Percentiles rank a stretch among this genome's conserved stretches.
Conservation (phyloP, 2,113 vertebrate genomes). For the Aspiorhynchus laticeps region DNA sequence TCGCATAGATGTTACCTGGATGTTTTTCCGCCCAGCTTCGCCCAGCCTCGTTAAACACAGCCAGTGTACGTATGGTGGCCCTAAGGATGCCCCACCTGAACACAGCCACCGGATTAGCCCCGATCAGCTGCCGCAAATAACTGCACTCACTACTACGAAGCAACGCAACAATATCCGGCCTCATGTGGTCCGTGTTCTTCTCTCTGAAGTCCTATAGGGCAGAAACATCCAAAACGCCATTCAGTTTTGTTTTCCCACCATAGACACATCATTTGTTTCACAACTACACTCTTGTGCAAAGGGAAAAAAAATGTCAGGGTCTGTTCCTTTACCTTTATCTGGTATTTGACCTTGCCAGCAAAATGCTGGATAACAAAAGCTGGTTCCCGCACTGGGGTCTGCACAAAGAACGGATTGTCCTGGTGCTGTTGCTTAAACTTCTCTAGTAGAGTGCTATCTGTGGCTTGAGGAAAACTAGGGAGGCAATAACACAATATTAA, state of each 20-base stretch:
- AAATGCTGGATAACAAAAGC: conserved; percentile 91
- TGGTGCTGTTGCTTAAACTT: conserved; percentile 90
- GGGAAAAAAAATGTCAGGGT: not conserved
- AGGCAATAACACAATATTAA: conserved; percentile 24
- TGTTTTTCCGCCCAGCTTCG: conserved; percentile 69
- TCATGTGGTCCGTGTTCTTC: conserved; percentile 94
- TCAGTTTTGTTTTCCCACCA: not conserved
- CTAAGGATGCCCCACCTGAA: conserved; percentile 95
- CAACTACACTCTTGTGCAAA: conserved; percentile 1
- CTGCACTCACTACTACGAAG: conserved; percentile 87
- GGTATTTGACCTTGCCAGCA: conserved; percentile 90
- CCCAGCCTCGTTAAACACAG: conserved; percentile 81
- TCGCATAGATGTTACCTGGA: conserved; percentile 65
- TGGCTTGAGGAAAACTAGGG: conserved; percentile 84
- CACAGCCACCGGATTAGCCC: conserved; percentile 86
- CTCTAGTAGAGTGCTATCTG: conserved; percentile 84
- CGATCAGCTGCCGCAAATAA: conserved; percentile 86
- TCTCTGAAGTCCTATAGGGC: conserved; percentile 85
- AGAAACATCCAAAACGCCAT: not conserved
- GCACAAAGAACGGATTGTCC: conserved; percentile 82
- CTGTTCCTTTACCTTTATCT: conserved; percentile 82
- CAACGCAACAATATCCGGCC: conserved; percentile 86
- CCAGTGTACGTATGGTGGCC: conserved; percentile 81
- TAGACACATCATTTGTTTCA: not conserved
- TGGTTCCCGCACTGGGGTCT: conserved; percentile 80